These are phyloP conservation scores for Teleogryllus oceanicus DNA, from an alignment of 2,888 invertebrate species.

Conservation along the genomic window DNA sequence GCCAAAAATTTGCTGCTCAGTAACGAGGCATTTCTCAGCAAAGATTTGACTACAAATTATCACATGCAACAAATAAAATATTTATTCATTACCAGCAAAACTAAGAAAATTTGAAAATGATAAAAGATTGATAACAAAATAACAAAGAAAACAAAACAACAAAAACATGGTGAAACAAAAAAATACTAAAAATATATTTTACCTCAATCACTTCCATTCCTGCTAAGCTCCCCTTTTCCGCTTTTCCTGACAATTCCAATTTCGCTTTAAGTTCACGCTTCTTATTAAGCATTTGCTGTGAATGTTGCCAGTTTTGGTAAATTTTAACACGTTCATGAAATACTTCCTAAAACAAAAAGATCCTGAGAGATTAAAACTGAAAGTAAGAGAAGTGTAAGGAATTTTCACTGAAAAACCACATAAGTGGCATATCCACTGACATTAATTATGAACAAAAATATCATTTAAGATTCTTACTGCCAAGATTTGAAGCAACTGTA, in stretches of 20 bases:
- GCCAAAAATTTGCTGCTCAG: too few species aligned
- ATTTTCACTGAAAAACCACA: constrained; percentile 19
- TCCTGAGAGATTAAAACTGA: not conserved
- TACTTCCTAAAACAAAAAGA: constrained; percentile 53
- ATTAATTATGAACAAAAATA: too few species aligned
- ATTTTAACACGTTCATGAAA: constrained; percentile 72
- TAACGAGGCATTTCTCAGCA: too few species aligned
- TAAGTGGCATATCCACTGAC: too few species aligned
- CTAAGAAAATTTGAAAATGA: too few species aligned
- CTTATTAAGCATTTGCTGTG: constrained; percentile 89
- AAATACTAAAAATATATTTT: constrained; percentile 35
- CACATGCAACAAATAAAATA: too few species aligned
- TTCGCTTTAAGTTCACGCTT: constrained; percentile 92
- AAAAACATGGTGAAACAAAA: not conserved
- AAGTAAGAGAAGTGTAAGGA: not conserved
- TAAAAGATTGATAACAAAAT: too few species aligned
- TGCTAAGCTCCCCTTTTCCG: constrained; percentile 85
- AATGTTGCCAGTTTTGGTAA: constrained; percentile 97
- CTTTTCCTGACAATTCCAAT: constrained; percentile 82
- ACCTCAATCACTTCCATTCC: constrained; percentile 91
- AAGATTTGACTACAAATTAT: too few species aligned
- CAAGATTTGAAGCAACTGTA: too few species aligned
- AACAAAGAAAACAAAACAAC: too few species aligned
- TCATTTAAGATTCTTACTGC: too few species aligned
- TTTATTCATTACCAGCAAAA: too few species aligned